phyloP scores from a whole-genome alignment of 2,888 invertebrate genomes.

The Exocentrus adspersus region DNA sequence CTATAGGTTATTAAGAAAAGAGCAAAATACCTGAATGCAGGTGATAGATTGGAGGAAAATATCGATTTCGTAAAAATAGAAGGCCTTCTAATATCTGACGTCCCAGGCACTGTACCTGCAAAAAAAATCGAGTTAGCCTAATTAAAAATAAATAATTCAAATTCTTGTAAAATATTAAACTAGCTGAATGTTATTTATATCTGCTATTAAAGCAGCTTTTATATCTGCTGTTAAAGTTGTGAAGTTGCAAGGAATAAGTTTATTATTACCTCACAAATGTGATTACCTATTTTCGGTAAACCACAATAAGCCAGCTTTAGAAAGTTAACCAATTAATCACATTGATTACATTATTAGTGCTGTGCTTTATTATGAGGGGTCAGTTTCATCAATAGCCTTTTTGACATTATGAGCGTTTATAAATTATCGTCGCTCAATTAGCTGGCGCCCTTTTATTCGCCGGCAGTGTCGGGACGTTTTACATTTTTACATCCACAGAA shows the following conservation, averaged over 20 bases:
- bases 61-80: slow-evolving; percentile 85
- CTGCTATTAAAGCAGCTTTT: no score
- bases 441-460: background rate
- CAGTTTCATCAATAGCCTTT: background rate
- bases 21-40: slow-evolving; percentile 82
- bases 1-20: background rate
- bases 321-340: no score
- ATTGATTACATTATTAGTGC: background rate
- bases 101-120: slow-evolving; percentile 87
- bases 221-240: no score
- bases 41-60: slow-evolving; percentile 88
- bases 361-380: background rate
- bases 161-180: no score
- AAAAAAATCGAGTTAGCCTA: slow-evolving; percentile 48
- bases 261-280: no score
- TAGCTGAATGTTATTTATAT: no score
- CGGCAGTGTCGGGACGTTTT: no score
- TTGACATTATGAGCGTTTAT: background rate
- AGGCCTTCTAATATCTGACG: slow-evolving; percentile 89
- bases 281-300: no score
- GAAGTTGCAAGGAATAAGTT: no score
- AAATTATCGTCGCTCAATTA: background rate
- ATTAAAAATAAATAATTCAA: no score
- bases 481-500: no score
- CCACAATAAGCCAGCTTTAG: no score